phyloP scores from a whole-genome alignment of 2,113 vertebrate species.

The Pavo muticus region DNA sequence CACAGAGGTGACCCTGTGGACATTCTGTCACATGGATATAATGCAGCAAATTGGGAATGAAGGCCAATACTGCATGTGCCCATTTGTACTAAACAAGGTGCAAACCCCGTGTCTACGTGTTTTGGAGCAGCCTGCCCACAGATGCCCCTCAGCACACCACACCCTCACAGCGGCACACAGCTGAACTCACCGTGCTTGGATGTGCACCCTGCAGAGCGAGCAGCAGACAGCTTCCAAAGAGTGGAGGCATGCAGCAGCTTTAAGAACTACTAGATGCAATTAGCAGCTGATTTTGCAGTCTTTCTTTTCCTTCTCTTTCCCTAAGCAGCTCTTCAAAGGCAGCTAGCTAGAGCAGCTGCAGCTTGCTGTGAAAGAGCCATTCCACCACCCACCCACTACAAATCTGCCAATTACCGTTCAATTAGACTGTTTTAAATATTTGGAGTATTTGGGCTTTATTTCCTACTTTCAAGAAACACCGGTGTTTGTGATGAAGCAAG shows the following conservation, averaged over 20 bases:
- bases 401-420: conserved; percentile 27
- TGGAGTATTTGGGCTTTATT: not conserved
- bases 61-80: not conserved
- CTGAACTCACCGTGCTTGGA: not conserved
- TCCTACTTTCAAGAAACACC: not conserved
- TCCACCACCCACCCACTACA: conserved; percentile 7
- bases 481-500: not conserved
- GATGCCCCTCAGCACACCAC: accelerated
- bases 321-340: conserved; percentile 5
- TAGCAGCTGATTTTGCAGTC: not conserved
- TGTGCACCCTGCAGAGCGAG: not conserved
- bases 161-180: not conserved
- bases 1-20: not conserved
- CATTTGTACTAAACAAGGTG: not conserved
- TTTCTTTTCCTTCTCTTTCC: not conserved
- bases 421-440: conserved; percentile 3
- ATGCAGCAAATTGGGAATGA: accelerated
- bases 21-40: not conserved
- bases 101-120: not conserved
- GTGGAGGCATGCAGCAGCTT: not conserved
- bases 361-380: conserved; percentile 8
- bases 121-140: not conserved
- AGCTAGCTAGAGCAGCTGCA: not conserved
- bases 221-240: not conserved
- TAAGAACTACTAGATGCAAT: not conserved